These are phyloP conservation scores for Mormoops blainvillei DNA, from an alignment of 2,113 vertebrate genomes.

Conservation along the genomic window DNA sequence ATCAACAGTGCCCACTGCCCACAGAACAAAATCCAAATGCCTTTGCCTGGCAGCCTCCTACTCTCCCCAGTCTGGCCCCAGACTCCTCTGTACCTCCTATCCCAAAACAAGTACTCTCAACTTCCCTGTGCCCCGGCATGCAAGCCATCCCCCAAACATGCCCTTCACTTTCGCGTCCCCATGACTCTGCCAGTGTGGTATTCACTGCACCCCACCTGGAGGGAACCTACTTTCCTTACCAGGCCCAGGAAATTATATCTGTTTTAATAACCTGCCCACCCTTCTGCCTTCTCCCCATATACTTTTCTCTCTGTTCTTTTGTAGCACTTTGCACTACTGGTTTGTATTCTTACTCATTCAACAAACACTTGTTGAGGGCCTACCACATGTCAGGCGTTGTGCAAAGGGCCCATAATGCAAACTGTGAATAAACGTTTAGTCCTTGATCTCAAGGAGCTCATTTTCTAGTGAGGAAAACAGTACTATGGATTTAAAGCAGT, in stretches of 20 bases:
- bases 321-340: not conserved
- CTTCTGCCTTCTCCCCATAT: rapidly evolving
- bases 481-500: not conserved
- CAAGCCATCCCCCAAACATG: not conserved
- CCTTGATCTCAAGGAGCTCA: not conserved
- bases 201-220: not conserved
- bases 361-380: not conserved
- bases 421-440: not conserved
- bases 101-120: not conserved
- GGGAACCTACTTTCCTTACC: not conserved
- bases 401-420: not conserved
- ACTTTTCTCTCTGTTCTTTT: not conserved
- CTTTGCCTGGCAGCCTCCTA: not conserved
- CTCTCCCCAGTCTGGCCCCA: not conserved
- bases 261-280: not conserved
- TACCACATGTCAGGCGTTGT: not conserved
- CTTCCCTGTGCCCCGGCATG: not conserved
- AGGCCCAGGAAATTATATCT: not conserved
- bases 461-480: not conserved
- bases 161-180: not conserved
- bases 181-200: not conserved
- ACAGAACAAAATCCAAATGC: not conserved
- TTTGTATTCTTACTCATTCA: not conserved
- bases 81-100: not conserved
- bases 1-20: not conserved